Conservation (phyloP, 2,797 vertebrate species). For the Melanotaenia boesemani region DNA sequence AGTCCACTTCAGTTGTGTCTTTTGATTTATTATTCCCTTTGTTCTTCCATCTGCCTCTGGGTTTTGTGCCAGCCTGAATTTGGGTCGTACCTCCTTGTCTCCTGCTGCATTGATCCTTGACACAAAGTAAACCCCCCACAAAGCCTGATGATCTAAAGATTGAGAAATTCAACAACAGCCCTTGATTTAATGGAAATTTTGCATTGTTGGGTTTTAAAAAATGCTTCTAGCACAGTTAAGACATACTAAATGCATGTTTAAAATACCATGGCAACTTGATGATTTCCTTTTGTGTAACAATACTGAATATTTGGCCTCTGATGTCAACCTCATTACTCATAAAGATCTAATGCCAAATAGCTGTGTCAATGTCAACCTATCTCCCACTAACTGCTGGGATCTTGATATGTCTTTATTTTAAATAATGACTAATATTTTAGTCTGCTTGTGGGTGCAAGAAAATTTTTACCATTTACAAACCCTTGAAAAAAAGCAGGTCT, state of each 20-base stretch:
- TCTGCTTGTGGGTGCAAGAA: background rate
- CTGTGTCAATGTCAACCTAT: slow-evolving; percentile 56
- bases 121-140: background rate
- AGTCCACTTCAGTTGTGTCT: too few relatives aligned
- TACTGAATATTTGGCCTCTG: slow-evolving; percentile 62
- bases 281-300: slow-evolving; percentile 53
- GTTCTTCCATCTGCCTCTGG: too few relatives aligned
- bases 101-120: too few relatives aligned
- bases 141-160: background rate
- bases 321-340: slow-evolving; percentile 70
- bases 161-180: slow-evolving; percentile 14
- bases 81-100: background rate
- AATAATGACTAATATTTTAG: slow-evolving; percentile 7
- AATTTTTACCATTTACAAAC: background rate
- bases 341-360: slow-evolving; percentile 63
- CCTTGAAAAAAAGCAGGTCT: slow-evolving; percentile 9
- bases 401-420: slow-evolving; percentile 8
- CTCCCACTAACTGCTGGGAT: background rate
- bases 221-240: slow-evolving; percentile 16
- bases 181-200: slow-evolving; percentile 6
- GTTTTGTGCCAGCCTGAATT: background rate
- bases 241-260: slow-evolving; percentile 41
- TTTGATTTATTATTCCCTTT: too few relatives aligned
- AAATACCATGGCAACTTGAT: slow-evolving; percentile 50
- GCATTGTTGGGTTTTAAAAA: slow-evolving; percentile 11